Evolutionary conservation across 92 coral and sea anemone genomes (phyloP).

Genomic region (Chrysogorgia sp.): DNA sequence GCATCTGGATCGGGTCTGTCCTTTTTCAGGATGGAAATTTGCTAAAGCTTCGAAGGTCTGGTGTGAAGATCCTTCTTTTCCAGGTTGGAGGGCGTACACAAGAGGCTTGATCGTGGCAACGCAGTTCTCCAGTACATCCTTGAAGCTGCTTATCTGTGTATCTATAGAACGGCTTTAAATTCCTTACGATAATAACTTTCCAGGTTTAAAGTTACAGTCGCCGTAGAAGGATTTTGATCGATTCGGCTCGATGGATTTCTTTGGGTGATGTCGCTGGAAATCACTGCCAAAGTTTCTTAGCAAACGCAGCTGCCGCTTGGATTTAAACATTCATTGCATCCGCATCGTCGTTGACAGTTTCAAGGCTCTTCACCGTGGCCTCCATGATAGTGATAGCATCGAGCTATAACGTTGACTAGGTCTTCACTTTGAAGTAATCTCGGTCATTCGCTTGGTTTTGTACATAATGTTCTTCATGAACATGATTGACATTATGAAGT

Average conservation of each 20-base stretch:
- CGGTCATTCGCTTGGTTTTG: too few species aligned
- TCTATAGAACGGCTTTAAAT: background rate
- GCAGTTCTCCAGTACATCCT: background rate
- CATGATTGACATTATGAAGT: too few species aligned
- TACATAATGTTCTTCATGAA: too few species aligned
- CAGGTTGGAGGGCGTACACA: background rate
- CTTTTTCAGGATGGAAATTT: background rate
- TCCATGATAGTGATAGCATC: too few species aligned
- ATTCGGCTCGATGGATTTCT: background rate
- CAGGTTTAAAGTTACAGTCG: too few species aligned
- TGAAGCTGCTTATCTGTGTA: background rate
- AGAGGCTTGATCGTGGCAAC: background rate
- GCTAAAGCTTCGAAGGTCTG: background rate
- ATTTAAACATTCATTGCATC: background rate
- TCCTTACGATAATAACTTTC: background rate
- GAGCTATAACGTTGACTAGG: too few species aligned
- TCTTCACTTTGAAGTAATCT: too few species aligned
- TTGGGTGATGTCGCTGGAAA: slow-evolving; percentile 5
- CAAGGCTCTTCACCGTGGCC: too few species aligned
- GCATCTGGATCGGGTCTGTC: background rate
- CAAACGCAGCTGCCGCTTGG: slow-evolving; percentile 10
- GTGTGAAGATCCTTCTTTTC: background rate
- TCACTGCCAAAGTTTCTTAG: slow-evolving; percentile 8
- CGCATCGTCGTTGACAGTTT: too few species aligned
- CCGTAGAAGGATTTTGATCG: slow-evolving; percentile 6